phyloP scores from a whole-genome alignment of 2,888 invertebrate genomes.

The Lithophane ornitopus region DNA sequence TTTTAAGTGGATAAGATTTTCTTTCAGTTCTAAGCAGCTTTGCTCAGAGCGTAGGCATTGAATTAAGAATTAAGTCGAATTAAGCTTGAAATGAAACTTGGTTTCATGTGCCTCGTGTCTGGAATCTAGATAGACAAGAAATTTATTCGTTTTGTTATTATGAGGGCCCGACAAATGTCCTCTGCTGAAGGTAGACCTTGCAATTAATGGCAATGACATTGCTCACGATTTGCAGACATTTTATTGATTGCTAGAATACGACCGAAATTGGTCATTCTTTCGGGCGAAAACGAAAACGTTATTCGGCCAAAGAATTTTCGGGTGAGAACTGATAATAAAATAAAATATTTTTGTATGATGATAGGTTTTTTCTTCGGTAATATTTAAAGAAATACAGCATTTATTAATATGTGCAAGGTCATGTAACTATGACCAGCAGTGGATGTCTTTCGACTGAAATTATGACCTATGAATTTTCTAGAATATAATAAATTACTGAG shows the following conservation, averaged over 20 bases:
- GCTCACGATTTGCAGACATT: background rate
- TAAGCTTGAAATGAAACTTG: conserved; percentile 22
- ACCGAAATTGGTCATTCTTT: background rate
- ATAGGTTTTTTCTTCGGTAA: background rate
- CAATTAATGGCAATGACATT: background rate
- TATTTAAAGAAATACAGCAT: background rate
- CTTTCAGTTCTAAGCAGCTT: conserved; percentile 6
- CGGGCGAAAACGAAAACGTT: too few species aligned
- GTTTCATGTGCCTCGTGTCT: conserved; percentile 30
- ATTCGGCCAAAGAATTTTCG: background rate
- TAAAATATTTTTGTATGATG: background rate
- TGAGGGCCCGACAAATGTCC: background rate
- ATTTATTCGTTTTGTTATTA: conserved; percentile 11
- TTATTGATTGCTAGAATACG: background rate
- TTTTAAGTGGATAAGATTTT: conserved; percentile 23
- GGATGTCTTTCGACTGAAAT: background rate
- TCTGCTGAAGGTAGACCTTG: background rate
- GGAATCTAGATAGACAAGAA: conserved; percentile 19
- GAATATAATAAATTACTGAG: background rate
- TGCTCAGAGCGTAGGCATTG: background rate
- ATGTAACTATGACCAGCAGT: background rate
- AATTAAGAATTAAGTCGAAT: conserved; percentile 40
- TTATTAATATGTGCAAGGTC: too few species aligned
- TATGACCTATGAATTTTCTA: background rate
- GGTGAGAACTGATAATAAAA: too few species aligned